Evolutionary conservation across 2,888 invertebrate genomes (phyloP), one percentile per base, ranked within the genome.

Genomic region (Anthrax anthrax): DNA sequence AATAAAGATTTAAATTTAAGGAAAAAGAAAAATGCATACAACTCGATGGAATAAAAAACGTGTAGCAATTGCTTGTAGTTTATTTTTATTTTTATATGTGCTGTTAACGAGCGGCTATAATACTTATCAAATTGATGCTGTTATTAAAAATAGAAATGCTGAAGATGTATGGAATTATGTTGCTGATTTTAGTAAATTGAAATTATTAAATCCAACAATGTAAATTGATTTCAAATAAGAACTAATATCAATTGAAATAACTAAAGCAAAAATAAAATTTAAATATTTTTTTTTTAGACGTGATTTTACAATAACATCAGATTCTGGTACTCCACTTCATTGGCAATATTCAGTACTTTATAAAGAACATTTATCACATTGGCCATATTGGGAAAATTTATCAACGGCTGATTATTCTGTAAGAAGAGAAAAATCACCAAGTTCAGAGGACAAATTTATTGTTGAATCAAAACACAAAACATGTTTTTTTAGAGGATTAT

Each of bases 101-200:
- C 57, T 58, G 6, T 57, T 62, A 51, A 60, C 64, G 12, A 57
- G 58, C 39, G 59, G 62, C 18, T 62, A 62, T 56, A 60, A 71
- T 53, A 61, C 65, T 47, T 70, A 71, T 56, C 60, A 67, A 57
- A 63, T 67, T 51, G 72, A 74, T 53, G 68, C 68, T 43, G 64
- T 69, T 51, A 69, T 83, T 54, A 61, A 65, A 34, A 70, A 76
- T 53, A 65, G 73, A 1, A 70, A 72, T 56, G 76, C 83, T 17
- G 72, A 72, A 57, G 68, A 67, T 27, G 77, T 79, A 32, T 83
- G 83, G 82, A 80, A 81, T 61, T 82, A 73, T 63, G 75, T 82
- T n/a, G 78, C 82, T 1, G 83, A 83, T 65, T 83, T 83, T 57
- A 80, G 76, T 57, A 81, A 83, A 60, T 78, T 80, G 76, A 75